These are phyloP conservation scores for Menidia menidia DNA, from an alignment of 2,797 vertebrate species.

Conservation along the genomic window DNA sequence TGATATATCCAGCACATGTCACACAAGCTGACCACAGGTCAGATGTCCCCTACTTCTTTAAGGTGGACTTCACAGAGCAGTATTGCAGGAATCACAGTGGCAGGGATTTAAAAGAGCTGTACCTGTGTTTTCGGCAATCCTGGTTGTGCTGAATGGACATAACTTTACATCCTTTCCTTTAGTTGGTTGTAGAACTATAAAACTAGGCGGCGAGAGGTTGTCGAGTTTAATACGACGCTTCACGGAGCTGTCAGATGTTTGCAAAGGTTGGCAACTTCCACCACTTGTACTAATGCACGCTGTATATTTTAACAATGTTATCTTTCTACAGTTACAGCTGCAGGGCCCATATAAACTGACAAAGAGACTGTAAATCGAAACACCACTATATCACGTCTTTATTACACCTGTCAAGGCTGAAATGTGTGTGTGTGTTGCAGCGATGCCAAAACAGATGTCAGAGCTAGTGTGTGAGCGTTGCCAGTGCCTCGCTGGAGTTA, in stretches of 20 bases:
- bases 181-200: slow-evolving; percentile 32
- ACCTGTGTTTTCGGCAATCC: slow-evolving; percentile 5
- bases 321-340: slow-evolving; percentile 41
- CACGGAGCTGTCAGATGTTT: slow-evolving; percentile 40
- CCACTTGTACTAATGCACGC: slow-evolving; percentile 27
- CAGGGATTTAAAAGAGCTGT: slow-evolving; percentile 2
- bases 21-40: slow-evolving; percentile 13
- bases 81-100: slow-evolving; percentile 4
- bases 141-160: slow-evolving; percentile 12
- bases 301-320: slow-evolving; percentile 58
- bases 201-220: slow-evolving; percentile 32
- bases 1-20: slow-evolving; percentile 51
- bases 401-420: slow-evolving; percentile 63
- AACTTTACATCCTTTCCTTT: slow-evolving; percentile 15
- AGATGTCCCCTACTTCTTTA: slow-evolving; percentile 32
- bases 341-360: slow-evolving; percentile 60
- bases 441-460: slow-evolving; percentile 66
- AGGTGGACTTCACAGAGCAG: slow-evolving; percentile 24
- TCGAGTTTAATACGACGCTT: slow-evolving; percentile 38
- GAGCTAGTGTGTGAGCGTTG: slow-evolving; percentile 23
- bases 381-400: slow-evolving; percentile 65
- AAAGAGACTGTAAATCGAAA: slow-evolving; percentile 51
- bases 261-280: slow-evolving; percentile 42
- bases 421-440: slow-evolving; percentile 51
- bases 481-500: slow-evolving; percentile 33